A percentile compares a stretch with the other conserved stretches of the same genome.
These are phyloP conservation scores for Bradysia coprophila DNA, from an alignment of 1,140 invertebrate genomes.

Conservation along the genomic window DNA sequence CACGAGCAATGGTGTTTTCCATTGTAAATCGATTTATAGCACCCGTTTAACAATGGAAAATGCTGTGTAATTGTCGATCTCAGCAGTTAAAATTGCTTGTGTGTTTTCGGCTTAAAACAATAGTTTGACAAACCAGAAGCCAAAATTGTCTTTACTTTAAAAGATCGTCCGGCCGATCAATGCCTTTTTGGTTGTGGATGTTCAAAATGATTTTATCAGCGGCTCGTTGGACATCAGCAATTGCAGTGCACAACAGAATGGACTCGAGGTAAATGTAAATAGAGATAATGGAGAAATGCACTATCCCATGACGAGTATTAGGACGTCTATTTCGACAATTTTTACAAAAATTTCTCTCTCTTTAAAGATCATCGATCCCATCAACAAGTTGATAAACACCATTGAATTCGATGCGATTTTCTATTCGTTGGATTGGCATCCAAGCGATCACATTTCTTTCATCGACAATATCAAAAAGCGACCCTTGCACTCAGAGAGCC, in stretches of 20 bases:
- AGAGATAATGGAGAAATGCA: background rate
- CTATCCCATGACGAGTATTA: background rate
- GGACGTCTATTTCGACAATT: background rate
- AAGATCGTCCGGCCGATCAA: slow-evolving; percentile 71
- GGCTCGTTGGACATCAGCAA: slow-evolving; percentile 85
- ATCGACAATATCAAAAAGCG: slow-evolving; percentile 69
- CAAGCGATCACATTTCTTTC: slow-evolving; percentile 90
- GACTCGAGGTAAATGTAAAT: slow-evolving; percentile 43
- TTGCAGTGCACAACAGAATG: slow-evolving; percentile 83
- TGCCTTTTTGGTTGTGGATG: slow-evolving; percentile 89
- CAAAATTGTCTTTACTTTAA: too few relatives aligned
- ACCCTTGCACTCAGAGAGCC: slow-evolving; percentile 45
- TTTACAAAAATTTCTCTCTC: background rate
- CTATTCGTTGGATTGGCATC: slow-evolving; percentile 96
- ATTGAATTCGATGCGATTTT: slow-evolving; percentile 83
- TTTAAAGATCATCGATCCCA: slow-evolving; percentile 63
- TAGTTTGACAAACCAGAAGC: background rate
- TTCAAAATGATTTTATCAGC: slow-evolving; percentile 96
- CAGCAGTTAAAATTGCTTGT: background rate
- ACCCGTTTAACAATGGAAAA: background rate
- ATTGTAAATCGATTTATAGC: background rate
- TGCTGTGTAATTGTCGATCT: background rate
- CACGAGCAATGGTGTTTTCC: background rate
- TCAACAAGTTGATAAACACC: slow-evolving; percentile 72
- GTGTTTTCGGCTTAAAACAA: background rate